Conservation (phyloP, 2,888 invertebrate species). For the Callinectes sapidus region DNA sequence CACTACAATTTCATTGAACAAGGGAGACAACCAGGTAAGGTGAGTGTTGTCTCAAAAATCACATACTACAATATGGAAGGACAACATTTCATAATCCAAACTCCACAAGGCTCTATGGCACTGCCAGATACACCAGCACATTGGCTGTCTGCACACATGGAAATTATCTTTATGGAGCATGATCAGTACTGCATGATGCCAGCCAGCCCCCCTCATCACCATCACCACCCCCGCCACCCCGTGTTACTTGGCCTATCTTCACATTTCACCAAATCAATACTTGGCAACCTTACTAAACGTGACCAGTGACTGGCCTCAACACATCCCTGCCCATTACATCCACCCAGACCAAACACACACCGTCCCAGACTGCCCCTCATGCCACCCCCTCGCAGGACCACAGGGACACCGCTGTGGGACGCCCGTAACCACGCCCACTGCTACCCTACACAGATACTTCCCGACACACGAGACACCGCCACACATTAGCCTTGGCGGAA, state of each 20-base stretch:
- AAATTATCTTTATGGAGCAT: neutral
- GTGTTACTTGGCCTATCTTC: neutral
- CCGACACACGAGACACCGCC: neutral
- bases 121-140: neutral
- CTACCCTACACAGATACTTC: neutral
- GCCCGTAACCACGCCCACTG: conserved; percentile 8
- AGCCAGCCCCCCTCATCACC: neutral
- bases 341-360: neutral
- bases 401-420: neutral
- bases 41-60: too few relatives aligned
- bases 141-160: neutral
- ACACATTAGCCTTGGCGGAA: neutral
- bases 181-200: neutral
- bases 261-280: neutral
- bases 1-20: too few relatives aligned
- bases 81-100: neutral
- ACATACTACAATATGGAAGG: too few relatives aligned
- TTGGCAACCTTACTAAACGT: neutral
- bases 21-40: too few relatives aligned
- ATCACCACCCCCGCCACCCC: neutral
- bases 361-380: neutral
- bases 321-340: neutral
- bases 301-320: neutral
- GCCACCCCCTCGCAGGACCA: neutral
- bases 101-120: neutral